Conservation (phyloP, 2,113 vertebrate genomes). For the Aplodontia rufa region DNA sequence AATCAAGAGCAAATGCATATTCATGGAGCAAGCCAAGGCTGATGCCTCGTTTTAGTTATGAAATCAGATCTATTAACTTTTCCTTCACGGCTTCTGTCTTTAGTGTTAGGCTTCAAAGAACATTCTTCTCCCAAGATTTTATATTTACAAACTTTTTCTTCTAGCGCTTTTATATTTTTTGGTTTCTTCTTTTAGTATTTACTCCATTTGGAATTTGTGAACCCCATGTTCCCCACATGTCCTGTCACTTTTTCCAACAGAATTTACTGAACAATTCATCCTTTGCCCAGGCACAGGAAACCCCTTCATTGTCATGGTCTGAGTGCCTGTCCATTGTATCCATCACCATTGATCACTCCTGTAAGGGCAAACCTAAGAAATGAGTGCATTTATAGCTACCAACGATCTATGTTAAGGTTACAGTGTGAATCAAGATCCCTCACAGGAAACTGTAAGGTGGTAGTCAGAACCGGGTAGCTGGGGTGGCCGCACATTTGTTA, state of each 20-base stretch:
- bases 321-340: neutral
- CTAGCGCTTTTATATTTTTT: neutral
- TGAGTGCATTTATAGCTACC: neutral
- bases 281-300: neutral
- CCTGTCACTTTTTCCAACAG: neutral
- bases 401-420: neutral
- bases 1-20: too few species aligned
- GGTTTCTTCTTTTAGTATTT: neutral
- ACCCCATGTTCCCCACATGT: neutral
- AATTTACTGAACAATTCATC: too few species aligned
- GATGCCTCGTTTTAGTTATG: too few species aligned
- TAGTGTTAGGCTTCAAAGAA: neutral
- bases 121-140: neutral
- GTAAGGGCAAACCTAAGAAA: neutral
- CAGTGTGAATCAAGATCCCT: fast-evolving
- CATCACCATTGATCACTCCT: neutral
- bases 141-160: neutral
- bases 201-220: neutral
- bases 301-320: fast-evolving
- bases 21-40: too few species aligned
- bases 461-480: neutral
- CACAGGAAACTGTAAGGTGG: too few species aligned
- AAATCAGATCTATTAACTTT: neutral
- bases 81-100: neutral
- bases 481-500: neutral